These are phyloP conservation scores for Naja naja DNA, from an alignment of 2,113 vertebrate genomes.

Conservation along the genomic window DNA sequence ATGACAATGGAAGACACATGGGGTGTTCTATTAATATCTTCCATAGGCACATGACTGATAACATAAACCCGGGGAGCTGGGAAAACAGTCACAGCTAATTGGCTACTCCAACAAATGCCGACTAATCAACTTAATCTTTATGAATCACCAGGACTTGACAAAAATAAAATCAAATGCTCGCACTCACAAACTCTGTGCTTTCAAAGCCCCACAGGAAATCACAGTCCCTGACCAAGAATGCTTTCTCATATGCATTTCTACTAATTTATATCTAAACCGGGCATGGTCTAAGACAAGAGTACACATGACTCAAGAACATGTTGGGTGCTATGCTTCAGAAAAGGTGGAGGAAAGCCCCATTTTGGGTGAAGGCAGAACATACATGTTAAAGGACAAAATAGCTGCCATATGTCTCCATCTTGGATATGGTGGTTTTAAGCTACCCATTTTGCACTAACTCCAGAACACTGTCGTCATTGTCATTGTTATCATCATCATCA, in stretches of 20 bases:
- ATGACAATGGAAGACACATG: slow-evolving; percentile 53
- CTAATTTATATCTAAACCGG: neutral
- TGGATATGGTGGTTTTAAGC: neutral
- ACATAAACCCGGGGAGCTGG: slow-evolving; percentile 43
- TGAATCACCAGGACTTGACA: slow-evolving; percentile 36
- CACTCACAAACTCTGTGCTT: neutral
- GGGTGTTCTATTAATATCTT: slow-evolving; percentile 67
- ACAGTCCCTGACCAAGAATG: neutral
- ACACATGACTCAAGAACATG: neutral
- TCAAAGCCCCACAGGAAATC: neutral
- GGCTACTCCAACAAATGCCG: neutral
- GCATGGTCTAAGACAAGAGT: neutral
- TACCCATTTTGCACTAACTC: too few species aligned
- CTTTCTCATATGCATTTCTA: neutral
- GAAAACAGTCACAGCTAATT: slow-evolving; percentile 34
- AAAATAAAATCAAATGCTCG: neutral
- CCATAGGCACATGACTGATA: slow-evolving; percentile 39
- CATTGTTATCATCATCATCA: too few species aligned
- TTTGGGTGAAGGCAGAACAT: neutral
- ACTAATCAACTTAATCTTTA: slow-evolving; percentile 2
- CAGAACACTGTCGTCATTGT: too few species aligned
- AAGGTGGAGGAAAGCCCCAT: neutral
- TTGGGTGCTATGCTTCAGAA: neutral
- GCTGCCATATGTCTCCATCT: neutral
- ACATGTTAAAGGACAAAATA: neutral